Evolutionary conservation across 2,888 invertebrate genomes (phyloP), one percentile per base, ranked within the genome.

Genomic region (Patella depressa): DNA sequence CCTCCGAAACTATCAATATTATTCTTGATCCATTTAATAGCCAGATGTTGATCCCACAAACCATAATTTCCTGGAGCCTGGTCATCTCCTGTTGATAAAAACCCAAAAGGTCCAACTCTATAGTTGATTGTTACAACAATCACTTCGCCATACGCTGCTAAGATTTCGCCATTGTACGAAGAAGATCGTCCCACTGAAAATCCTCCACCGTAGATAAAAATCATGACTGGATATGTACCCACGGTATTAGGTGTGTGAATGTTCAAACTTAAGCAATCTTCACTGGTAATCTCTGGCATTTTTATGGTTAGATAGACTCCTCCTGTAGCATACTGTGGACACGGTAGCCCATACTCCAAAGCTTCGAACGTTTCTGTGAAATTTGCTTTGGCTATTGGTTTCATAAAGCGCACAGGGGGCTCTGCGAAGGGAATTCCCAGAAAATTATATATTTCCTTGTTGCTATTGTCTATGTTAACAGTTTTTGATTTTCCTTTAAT

Each of bases 311-410:
- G 14, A 7, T 53, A 7, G 2, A 34, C 17, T 12, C 19, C 12
- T 14, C 29, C 29, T 34, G 34, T 24, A 14, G n/a, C 14, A 53
- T 17, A 14, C 17, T 74, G 97, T 88, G 95, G 95, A 93, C 98
- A 98, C 82, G 96, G 94, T 91, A 97, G 96, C 81, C 97, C 96
- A 90, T 94, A 94, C 88, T 94, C 93, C 17, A 96, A 96, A 55
- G 97, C 94, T 91, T 97, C 96, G 81, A 95, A 77, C 96, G 97
- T 88, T 93, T 83, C 85, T 19, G 73, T 74, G 84, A 85, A 87
- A 12, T 79, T 76, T 5, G 84, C 85, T 9, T 80, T 80, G 9
- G 85, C 88, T 74, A 76, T 75, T 9, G 89, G 88, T 74, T 84
- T 85, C 77, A 82, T 80, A 73, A 88, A 91, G 59, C 88, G 82